Base-by-base conservation (phyloP, 2,888 invertebrate species). In the Orthonychiurus folsomi region DNA sequence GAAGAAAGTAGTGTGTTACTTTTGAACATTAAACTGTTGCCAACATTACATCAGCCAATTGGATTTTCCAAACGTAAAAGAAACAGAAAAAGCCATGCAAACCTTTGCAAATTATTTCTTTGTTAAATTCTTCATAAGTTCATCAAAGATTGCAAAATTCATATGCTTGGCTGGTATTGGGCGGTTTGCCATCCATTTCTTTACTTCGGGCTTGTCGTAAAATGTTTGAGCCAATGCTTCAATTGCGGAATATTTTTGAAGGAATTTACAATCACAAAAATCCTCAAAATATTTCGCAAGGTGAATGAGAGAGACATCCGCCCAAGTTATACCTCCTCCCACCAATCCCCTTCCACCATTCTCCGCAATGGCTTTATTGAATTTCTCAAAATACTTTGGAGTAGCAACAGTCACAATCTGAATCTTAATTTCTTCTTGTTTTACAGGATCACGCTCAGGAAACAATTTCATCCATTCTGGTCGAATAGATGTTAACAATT, bases 311-410 rank as follows among this genome's bases (percentile, higher is more conserved):
- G 5, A 37, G 15, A 37, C 15, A 37, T 37, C 37, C 15, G 37
- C 37, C 37, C 37, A 37, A 9, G 37, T 37, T 37, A 37, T 15
- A 9, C 37, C 15, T 9, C 9, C 5, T 15, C 37, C 37, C 5
- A 37, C 37, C 37, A 37, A 37, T 5, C 37, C 37, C 15, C 15
- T 37, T 37, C 37, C 37, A 37, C 52, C 52, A 52, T 65, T 65
- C 21, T 15, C 25, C 52, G 58, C 59, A 5, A 63, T 26, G 37
- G 52, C 28, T n/a, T 63, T 26, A 24, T 66, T 60, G 28, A 66
- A 61, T 55, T 66, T 66, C 15, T 53, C 53, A n/a, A 64, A 61
- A 47, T 61, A 64, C 24, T 64, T 64, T n/a, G 58, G 61, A 47
- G 57, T 50, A 18, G 23, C 27, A 1, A 47, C 57, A 15, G 50